These are phyloP conservation scores for Antheraea mylitta DNA, from an alignment of 1,140 invertebrate species.

Conservation along the genomic window DNA sequence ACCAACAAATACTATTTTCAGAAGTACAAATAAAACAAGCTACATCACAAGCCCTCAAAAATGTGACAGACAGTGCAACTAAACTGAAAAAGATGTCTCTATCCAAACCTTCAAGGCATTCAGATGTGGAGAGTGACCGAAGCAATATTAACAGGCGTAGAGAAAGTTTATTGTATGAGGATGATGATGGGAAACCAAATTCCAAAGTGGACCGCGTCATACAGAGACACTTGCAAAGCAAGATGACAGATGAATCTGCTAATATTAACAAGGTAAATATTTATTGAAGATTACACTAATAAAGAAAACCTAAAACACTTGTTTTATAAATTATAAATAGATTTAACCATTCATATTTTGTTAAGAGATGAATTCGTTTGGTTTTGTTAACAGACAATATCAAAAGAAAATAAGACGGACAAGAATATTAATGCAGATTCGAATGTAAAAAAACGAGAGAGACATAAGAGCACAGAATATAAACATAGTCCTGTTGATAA, in stretches of 20 bases:
- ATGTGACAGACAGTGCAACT: slow-evolving; percentile 46
- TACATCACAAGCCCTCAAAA: slow-evolving; percentile 54
- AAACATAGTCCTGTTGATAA: too few relatives aligned
- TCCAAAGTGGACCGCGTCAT: slow-evolving; percentile 78
- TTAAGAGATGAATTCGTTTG: too few relatives aligned
- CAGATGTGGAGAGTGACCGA: background rate
- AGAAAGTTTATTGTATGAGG: slow-evolving; percentile 71
- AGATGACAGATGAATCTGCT: background rate
- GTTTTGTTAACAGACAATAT: too few relatives aligned
- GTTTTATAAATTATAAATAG: too few relatives aligned
- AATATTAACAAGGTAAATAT: background rate
- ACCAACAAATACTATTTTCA: slow-evolving; percentile 31
- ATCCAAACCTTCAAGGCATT: slow-evolving; percentile 22
- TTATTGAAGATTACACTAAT: background rate
- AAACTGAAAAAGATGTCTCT: slow-evolving; percentile 58
- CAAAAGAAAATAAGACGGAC: too few relatives aligned
- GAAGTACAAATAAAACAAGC: slow-evolving; percentile 68
- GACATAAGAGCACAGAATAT: too few relatives aligned
- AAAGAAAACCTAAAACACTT: too few relatives aligned
- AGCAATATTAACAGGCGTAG: slow-evolving; percentile 19
- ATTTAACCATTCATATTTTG: too few relatives aligned
- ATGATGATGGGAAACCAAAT: slow-evolving; percentile 76
- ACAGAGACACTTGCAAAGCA: slow-evolving; percentile 50
- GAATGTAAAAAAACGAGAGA: too few relatives aligned
- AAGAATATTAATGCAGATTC: too few relatives aligned